Evolutionary conservation across 2,888 invertebrate genomes (phyloP).

Genomic region (Achlya flavicornis): DNA sequence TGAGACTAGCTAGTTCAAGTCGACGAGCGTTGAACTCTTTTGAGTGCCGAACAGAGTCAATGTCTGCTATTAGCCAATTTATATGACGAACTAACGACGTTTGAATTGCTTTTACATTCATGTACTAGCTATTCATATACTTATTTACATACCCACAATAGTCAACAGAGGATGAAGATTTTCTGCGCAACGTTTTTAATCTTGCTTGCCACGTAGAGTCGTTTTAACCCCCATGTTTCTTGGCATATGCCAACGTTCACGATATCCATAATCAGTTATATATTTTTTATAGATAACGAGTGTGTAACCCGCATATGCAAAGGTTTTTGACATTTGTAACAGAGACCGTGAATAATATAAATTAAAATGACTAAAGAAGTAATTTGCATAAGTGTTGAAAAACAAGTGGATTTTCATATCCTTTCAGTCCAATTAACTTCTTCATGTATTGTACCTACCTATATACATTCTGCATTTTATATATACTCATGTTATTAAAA

Average conservation of each 20-base stretch:
- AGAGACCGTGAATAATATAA: slow-evolving; percentile 43
- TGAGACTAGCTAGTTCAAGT: slow-evolving; percentile 70
- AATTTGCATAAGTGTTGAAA: slow-evolving; percentile 12
- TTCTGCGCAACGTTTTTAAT: neutral
- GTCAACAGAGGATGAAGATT: neutral
- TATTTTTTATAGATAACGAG: slow-evolving; percentile 43
- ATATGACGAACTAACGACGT: slow-evolving; percentile 59
- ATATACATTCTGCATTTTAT: neutral
- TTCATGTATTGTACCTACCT: neutral
- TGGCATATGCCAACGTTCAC: neutral
- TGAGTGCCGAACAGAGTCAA: slow-evolving; percentile 68
- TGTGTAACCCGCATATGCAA: slow-evolving; percentile 57
- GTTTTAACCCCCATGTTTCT: neutral
- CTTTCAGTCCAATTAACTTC: neutral
- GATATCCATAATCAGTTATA: slow-evolving; percentile 31
- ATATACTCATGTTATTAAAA: neutral
- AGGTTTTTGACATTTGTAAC: slow-evolving; percentile 59
- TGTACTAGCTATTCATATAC: slow-evolving; percentile 22
- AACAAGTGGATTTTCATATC: neutral
- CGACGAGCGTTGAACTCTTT: slow-evolving; percentile 81
- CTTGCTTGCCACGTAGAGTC: neutral
- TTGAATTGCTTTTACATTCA: slow-evolving; percentile 50
- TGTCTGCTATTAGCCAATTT: slow-evolving; percentile 75
- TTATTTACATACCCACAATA: slow-evolving; percentile 19
- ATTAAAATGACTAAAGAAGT: slow-evolving; percentile 30